Percentiles rank a stretch among this genome's conserved stretches.
Conservation (phyloP, 2,113 vertebrate genomes). For the Pycnonotus jocosus region DNA sequence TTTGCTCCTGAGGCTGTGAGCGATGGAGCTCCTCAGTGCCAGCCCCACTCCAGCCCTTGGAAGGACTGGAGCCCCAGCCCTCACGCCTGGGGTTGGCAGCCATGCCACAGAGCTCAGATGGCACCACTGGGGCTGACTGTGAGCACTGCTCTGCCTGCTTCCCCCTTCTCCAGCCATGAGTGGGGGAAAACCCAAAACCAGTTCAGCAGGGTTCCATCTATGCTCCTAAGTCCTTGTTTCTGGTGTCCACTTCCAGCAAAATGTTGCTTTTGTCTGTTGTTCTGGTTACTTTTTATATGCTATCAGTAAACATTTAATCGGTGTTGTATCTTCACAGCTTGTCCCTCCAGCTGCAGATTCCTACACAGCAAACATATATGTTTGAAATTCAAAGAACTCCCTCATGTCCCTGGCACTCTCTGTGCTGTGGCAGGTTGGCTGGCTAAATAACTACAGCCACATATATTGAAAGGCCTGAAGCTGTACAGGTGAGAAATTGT, state of each 20-base stretch:
- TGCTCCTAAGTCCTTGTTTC: neutral
- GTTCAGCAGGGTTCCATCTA: neutral
- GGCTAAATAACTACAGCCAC: neutral
- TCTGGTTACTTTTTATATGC: neutral
- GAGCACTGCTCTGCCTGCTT: neutral
- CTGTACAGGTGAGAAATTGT: neutral
- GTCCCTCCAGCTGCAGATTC: neutral
- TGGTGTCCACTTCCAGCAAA: neutral
- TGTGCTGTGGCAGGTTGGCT: neutral
- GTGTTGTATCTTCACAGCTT: neutral
- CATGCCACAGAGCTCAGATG: neutral
- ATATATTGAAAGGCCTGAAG: neutral
- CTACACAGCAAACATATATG: slow-evolving; percentile 4
- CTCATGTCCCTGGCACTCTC: neutral
- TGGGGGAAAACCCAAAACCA: neutral
- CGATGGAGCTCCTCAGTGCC: neutral
- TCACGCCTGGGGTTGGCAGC: neutral
- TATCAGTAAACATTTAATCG: neutral
- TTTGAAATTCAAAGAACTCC: slow-evolving; percentile 45
- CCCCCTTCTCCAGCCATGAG: neutral
- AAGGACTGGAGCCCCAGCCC: neutral
- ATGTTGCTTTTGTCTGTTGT: neutral
- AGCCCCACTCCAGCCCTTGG: accelerated
- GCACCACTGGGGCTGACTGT: neutral
- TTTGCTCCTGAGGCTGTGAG: neutral